Evolutionary conservation across 1,140 invertebrate genomes (phyloP).

Genomic region (Mercenaria mercenaria): DNA sequence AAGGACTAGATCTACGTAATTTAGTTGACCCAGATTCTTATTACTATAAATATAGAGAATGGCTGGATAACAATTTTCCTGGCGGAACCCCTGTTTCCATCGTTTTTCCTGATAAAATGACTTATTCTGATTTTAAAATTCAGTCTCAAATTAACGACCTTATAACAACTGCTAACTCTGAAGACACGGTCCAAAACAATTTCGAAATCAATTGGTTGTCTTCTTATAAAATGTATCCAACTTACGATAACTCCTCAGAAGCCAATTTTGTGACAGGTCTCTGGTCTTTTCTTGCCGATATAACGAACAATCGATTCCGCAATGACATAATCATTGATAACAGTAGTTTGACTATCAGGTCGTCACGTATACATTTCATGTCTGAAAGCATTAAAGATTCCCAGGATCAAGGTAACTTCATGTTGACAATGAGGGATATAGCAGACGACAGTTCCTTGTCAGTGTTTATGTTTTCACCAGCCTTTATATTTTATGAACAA

Average conservation of each 20-base stretch:
- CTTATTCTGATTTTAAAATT: slow-evolving; percentile 28
- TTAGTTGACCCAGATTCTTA: slow-evolving; percentile 83
- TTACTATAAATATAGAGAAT: slow-evolving; percentile 56
- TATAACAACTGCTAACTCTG: not conserved
- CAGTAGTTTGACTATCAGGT: slow-evolving; percentile 92
- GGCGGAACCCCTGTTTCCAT: slow-evolving; percentile 46
- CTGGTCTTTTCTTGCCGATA: slow-evolving; percentile 87
- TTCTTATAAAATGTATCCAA: not conserved
- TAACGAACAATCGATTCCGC: slow-evolving; percentile 86
- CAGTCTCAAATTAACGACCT: slow-evolving; percentile 16
- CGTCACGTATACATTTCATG: slow-evolving; percentile 74
- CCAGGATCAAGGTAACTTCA: slow-evolving; percentile 70
- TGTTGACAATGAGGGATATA: slow-evolving; percentile 72
- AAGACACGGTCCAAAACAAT: slow-evolving; percentile 17
- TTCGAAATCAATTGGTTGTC: slow-evolving; percentile 66
- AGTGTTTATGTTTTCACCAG: slow-evolving; percentile 69
- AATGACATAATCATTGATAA: slow-evolving; percentile 95
- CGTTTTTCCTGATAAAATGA: slow-evolving; percentile 1
- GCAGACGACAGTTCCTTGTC: slow-evolving; percentile 67
- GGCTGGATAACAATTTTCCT: slow-evolving; percentile 48
- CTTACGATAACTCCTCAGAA: not conserved
- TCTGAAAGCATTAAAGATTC: slow-evolving; percentile 65
- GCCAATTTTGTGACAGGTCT: slow-evolving; percentile 25
- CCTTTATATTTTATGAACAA: slow-evolving; percentile 87
- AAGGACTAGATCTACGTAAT: slow-evolving; percentile 92